Evolutionary conservation across 35 echinoderm and acorn worm species (phyloP).

Genomic region (Hemicentrotus pulcherrimus): DNA sequence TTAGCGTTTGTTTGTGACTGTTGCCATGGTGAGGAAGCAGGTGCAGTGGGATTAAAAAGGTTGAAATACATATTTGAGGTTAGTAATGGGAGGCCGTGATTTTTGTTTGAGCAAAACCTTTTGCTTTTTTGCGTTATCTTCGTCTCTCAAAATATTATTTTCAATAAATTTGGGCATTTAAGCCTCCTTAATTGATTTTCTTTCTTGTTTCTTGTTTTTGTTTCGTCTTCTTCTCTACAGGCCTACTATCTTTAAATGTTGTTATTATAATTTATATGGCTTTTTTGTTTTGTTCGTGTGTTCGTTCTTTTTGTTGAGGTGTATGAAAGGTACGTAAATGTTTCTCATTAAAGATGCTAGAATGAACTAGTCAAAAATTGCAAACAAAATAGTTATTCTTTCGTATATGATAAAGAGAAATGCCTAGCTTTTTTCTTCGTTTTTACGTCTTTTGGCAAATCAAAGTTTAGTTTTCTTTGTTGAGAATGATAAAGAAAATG

Average conservation of each 20-base stretch:
- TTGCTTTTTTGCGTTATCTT: neutral
- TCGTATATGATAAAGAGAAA: no score
- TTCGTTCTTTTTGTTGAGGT: neutral
- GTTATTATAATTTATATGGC: neutral
- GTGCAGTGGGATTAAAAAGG: slow-evolving; percentile 9
- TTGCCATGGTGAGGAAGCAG: neutral
- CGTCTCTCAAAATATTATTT: neutral
- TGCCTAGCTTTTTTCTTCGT: no score
- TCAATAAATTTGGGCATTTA: no score
- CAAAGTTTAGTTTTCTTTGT: no score
- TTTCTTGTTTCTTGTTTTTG: neutral
- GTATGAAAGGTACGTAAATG: no score
- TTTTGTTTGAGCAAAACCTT: neutral
- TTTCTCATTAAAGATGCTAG: no score
- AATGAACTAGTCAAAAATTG: no score
- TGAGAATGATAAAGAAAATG: no score
- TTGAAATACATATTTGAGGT: neutral
- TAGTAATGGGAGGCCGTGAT: neutral
- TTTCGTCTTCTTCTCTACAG: neutral
- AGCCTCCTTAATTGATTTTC: neutral
- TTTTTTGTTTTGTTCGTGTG: neutral
- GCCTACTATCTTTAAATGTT: no score
- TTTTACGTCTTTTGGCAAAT: no score
- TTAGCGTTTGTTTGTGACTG: neutral
- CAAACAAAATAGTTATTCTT: no score